Evolutionary conservation across 2,888 invertebrate genomes (phyloP).

Genomic region (Tuta absoluta): DNA sequence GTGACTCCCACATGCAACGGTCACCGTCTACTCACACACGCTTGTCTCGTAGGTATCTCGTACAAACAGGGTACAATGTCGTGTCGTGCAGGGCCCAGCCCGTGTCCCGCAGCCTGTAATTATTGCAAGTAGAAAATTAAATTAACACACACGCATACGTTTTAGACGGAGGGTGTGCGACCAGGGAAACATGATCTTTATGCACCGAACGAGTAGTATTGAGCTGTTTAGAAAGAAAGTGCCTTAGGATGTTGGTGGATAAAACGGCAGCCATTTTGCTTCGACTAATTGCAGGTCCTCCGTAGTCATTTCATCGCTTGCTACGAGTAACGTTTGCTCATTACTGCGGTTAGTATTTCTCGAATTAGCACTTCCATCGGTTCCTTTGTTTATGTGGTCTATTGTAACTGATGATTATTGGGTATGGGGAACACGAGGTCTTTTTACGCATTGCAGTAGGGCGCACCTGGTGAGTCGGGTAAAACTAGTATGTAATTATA

Average conservation of each 20-base stretch:
- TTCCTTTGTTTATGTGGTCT: constrained; percentile 65
- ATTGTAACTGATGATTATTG: constrained; percentile 66
- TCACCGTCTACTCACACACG: constrained; percentile 44
- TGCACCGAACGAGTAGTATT: background rate
- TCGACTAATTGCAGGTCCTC: constrained; percentile 71
- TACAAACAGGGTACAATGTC: constrained; percentile 67
- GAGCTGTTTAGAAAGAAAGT: background rate
- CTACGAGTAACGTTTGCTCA: constrained; percentile 67
- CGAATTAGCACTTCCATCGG: constrained; percentile 77
- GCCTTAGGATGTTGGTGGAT: constrained; percentile 29
- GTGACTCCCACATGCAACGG: constrained; percentile 28
- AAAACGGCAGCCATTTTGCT: constrained; percentile 75
- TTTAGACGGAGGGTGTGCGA: constrained; percentile 58
- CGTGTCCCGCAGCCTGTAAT: constrained; percentile 65
- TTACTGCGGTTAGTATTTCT: constrained; percentile 77
- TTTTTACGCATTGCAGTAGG: constrained; percentile 28
- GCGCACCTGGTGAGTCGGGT: background rate
- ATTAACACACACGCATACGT: constrained; percentile 77
- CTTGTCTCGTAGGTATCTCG: constrained; percentile 48
- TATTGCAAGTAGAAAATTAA: constrained; percentile 78
- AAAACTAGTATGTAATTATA: constrained; percentile 17
- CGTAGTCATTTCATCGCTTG: constrained; percentile 72
- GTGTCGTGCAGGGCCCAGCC: constrained; percentile 56
- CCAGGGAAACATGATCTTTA: constrained; percentile 51
- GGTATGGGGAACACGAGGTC: constrained; percentile 38